Base-by-base conservation (phyloP, 2,888 invertebrate species). In the Notodonta ziczac region DNA sequence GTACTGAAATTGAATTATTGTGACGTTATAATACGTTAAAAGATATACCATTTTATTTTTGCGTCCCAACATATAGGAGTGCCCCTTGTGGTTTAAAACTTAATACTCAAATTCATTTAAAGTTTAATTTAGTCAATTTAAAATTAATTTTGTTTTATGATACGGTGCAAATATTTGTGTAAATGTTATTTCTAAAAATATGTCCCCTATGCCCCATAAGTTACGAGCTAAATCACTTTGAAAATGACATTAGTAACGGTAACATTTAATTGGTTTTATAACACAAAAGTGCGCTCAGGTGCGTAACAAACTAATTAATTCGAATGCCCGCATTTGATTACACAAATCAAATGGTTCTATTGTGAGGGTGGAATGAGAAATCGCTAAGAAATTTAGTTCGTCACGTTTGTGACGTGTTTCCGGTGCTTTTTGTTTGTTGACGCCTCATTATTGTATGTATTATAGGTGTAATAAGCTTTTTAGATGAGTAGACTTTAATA, bases 241-340 rank as follows among this genome's bases (percentile, higher is more conserved):
- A 53, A 46, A 32, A 52, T 9, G 0, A 35, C 32, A 12, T 53
- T 56, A n/a, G 4, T 10, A 53, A 55, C 8, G 56, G 67, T 46
- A 60, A 58, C 57, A 57, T 50, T 59, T 64, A 63, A 13, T 40
- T 56, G 67, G 77, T 80, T 65, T 76, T 57, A 50, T 66, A 61
- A 84, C 82, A 80, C 78, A 78, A 78, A 83, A 84, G 81, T 82
- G 82, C 72, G 91, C 92, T 93, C 93, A 93, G 93, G 93, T 93
- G 93, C 91, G 87, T 90, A 91, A 89, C 92, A 73, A 92, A 92
- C 90, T 92, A 92, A 93, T 93, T 93, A 93, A 91, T 91, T 91
- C 77, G 83, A 90, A 91, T 88, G 90, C 91, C 91, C 93, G 89
- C 92, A 92, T 93, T 93, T 93, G 92, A 93, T 92, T 93, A 92